phyloP scores from a whole-genome alignment of 2,113 vertebrate species.

The Myanophis thanlyinensis region DNA sequence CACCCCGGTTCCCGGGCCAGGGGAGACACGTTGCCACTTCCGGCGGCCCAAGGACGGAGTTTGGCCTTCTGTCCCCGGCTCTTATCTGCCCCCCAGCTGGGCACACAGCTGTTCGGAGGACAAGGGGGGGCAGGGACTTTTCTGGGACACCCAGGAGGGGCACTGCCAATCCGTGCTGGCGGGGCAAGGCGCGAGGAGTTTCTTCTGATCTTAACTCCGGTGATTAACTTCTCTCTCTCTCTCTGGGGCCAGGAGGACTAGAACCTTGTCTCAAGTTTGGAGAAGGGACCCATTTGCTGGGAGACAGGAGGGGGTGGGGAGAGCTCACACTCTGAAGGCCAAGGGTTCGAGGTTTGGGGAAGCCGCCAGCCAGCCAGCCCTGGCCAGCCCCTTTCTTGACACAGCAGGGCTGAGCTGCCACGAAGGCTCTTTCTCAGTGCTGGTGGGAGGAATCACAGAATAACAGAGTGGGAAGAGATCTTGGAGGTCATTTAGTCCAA shows the following conservation, averaged over 20 bases:
- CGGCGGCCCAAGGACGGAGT: neutral
- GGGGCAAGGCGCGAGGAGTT: neutral
- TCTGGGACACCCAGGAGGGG: neutral
- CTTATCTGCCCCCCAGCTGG: neutral
- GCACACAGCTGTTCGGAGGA: neutral
- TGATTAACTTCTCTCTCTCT: neutral
- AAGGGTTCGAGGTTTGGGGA: neutral
- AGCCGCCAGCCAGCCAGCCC: too few relatives aligned
- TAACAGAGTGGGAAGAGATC: too few relatives aligned
- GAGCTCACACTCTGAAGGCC: neutral
- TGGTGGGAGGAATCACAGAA: neutral
- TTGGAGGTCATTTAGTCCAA: too few relatives aligned
- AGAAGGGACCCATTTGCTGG: neutral
- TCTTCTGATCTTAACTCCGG: neutral
- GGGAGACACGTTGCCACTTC: neutral
- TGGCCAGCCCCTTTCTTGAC: too few relatives aligned
- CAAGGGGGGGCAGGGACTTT: neutral
- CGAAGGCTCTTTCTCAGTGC: neutral
- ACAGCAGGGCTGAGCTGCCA: neutral
- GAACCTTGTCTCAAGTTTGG: neutral
- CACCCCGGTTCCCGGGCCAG: neutral
- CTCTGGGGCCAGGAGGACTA: neutral
- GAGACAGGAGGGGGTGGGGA: neutral
- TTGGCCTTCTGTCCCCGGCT: neutral
- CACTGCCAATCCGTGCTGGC: neutral